phyloP scores from a whole-genome alignment of 2,113 vertebrate genomes.

The Rana temporaria region DNA sequence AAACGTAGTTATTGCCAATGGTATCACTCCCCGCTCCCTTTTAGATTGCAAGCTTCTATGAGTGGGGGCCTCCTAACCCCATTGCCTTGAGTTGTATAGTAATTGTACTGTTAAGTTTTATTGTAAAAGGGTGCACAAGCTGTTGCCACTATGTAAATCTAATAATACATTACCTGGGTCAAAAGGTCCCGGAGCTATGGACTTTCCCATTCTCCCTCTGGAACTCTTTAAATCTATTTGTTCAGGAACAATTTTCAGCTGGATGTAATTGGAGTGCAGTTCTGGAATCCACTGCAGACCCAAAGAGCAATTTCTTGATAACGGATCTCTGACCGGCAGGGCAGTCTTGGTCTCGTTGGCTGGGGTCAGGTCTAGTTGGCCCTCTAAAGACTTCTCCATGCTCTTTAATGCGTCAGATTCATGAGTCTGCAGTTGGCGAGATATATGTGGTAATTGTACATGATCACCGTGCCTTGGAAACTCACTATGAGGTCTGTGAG shows the following conservation, averaged over 20 bases:
- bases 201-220: background rate
- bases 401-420: background rate
- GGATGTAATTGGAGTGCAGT: slow-evolving; percentile 63
- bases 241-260: slow-evolving; percentile 63
- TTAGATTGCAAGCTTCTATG: too few relatives aligned
- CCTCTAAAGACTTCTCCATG: background rate
- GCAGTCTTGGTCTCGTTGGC: background rate
- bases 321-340: background rate
- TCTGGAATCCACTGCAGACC: slow-evolving; percentile 79
- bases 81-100: too few relatives aligned
- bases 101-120: too few relatives aligned
- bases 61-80: too few relatives aligned
- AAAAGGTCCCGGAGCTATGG: too few relatives aligned
- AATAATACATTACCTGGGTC: too few relatives aligned
- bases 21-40: too few relatives aligned
- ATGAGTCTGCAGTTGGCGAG: background rate
- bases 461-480: background rate
- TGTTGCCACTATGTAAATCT: too few relatives aligned
- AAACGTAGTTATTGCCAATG: too few relatives aligned
- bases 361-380: background rate
- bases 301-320: fast-evolving
- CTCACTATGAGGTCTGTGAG: too few relatives aligned
- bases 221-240: background rate
- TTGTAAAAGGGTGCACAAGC: too few relatives aligned
- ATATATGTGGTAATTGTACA: background rate